These are phyloP conservation scores for Drosophila subquinaria DNA, from an alignment of 2,888 invertebrate genomes.

Conservation along the genomic window DNA sequence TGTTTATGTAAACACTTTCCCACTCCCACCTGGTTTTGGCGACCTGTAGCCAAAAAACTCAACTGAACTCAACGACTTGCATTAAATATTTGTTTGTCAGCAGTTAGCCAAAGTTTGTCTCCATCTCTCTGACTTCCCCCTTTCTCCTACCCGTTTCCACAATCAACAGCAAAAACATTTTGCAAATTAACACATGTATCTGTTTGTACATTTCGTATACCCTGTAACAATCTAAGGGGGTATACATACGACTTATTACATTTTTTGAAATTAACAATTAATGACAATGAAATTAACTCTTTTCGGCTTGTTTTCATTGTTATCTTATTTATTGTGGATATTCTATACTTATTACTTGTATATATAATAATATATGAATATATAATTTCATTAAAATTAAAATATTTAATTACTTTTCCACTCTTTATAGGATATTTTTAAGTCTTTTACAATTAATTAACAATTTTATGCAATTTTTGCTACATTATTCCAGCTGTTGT, in stretches of 20 bases:
- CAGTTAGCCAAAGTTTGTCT: constrained; percentile 56
- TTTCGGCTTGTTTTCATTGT: too few relatives aligned
- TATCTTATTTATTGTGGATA: neutral
- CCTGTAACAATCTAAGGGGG: neutral
- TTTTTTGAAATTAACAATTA: too few relatives aligned
- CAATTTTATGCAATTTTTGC: constrained; percentile 19
- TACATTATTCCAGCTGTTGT: constrained; percentile 53
- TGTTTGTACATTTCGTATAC: constrained; percentile 35
- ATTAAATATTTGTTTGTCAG: constrained; percentile 76
- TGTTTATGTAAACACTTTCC: constrained; percentile 40
- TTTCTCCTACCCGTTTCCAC: neutral
- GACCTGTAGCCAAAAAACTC: constrained; percentile 11
- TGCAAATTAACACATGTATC: constrained; percentile 73
- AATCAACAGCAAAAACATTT: neutral
- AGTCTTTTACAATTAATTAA: neutral
- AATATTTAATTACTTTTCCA: too few relatives aligned
- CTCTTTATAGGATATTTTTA: neutral
- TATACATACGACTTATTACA: too few relatives aligned
- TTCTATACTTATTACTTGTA: neutral
- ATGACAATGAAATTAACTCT: too few relatives aligned
- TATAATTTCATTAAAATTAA: too few relatives aligned
- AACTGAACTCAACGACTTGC: constrained; percentile 52
- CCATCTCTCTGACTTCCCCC: too few relatives aligned
- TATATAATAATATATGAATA: neutral
- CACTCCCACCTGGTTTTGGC: constrained; percentile 12